A percentile compares a stretch with the other conserved stretches of the same genome.
phyloP scores from a whole-genome alignment of 2,888 invertebrate species.

The Nephrotoma flavescens region DNA sequence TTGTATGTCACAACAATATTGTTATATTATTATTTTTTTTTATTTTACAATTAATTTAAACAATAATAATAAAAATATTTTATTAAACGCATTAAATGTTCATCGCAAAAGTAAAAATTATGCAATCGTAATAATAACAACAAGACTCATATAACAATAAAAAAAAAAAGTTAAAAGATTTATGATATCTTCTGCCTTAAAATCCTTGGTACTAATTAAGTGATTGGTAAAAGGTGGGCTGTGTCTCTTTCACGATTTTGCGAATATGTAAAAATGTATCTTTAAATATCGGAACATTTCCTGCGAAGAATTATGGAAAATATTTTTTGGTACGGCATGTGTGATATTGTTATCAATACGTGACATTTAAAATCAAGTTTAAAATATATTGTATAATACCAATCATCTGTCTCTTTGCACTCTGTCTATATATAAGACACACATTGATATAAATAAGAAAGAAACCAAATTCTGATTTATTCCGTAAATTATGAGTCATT shows the following conservation, averaged over 20 bases:
- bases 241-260: neutral
- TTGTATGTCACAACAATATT: neutral
- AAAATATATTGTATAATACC: neutral
- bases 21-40: neutral
- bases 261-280: neutral
- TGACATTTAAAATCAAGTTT: neutral
- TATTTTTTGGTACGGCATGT: neutral
- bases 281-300: neutral
- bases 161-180: neutral
- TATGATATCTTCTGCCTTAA: neutral
- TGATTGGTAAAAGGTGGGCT: neutral
- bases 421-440: neutral
- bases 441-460: neutral
- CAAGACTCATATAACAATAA: neutral
- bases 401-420: neutral
- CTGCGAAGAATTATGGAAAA: neutral
- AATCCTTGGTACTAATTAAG: neutral
- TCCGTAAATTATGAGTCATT: neutral
- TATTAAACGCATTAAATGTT: neutral
- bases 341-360: neutral
- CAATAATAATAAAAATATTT: neutral
- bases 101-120: neutral
- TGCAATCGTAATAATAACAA: neutral
- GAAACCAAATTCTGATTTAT: neutral
- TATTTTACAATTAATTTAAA: neutral